Percentiles rank a stretch among this genome's conserved stretches.
These are phyloP conservation scores for Malurus splendens DNA, from an alignment of 2,797 vertebrate genomes.

Conservation along the genomic window DNA sequence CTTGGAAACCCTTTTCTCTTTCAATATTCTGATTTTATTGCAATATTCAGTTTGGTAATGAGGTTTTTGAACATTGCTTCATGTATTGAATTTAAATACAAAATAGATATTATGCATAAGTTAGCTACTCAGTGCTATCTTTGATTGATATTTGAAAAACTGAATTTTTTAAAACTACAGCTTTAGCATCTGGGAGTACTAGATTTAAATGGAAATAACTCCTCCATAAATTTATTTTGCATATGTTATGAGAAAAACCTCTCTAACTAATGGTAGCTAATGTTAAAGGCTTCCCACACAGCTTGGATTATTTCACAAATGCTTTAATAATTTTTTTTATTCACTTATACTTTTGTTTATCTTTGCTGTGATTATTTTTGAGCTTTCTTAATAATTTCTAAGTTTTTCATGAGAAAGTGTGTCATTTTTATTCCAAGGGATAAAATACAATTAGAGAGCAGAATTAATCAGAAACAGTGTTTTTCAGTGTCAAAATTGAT, in stretches of 20 bases:
- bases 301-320: background rate
- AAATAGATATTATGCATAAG: background rate
- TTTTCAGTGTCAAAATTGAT: background rate
- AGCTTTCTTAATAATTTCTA: background rate
- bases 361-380: background rate
- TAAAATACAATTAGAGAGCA: background rate
- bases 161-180: background rate
- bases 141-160: background rate
- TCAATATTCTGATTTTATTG: background rate
- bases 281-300: background rate
- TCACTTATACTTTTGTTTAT: accelerated
- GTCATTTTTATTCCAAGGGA: background rate
- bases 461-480: background rate
- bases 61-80: background rate
- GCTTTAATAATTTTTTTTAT: background rate
- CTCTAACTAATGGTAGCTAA: background rate
- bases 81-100: background rate
- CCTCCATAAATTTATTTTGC: background rate
- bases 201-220: background rate
- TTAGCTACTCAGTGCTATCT: background rate
- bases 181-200: background rate
- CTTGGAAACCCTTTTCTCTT: background rate
- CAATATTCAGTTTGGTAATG: background rate
- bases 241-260: background rate
- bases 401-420: background rate